phyloP scores from a whole-genome alignment of 37 sponge, comb jelly and placozoan genomes.

The Beroe forskalii region DNA sequence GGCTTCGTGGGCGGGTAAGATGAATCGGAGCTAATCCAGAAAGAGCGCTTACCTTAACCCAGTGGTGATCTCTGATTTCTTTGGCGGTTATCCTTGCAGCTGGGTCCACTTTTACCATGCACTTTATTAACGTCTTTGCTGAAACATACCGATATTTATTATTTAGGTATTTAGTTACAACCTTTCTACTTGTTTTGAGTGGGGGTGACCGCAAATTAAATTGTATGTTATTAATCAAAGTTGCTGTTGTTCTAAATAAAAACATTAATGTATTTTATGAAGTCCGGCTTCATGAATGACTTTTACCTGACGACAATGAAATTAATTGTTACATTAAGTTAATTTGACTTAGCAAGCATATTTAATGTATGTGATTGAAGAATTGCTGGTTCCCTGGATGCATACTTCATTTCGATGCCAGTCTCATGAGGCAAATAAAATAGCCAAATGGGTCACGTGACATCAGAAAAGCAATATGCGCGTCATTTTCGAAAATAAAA shows the following conservation, averaged over 20 bases:
- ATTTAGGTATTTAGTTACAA: too few species aligned
- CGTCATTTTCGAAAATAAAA: background rate
- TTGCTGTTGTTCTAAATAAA: background rate
- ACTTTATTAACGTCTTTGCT: conserved; percentile 80
- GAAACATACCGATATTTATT: background rate
- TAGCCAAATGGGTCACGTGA: background rate
- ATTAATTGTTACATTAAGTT: background rate
- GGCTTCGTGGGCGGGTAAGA: too few species aligned
- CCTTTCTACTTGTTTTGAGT: too few species aligned
- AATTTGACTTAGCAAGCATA: background rate
- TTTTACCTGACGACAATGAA: too few species aligned
- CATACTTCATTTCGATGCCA: background rate
- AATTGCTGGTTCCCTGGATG: background rate
- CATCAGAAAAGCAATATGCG: background rate
- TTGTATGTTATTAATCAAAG: background rate
- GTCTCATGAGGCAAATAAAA: background rate
- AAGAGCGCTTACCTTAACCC: conserved; percentile 91
- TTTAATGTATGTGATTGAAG: background rate
- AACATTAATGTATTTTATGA: too few species aligned
- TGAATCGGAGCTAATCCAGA: too few species aligned
- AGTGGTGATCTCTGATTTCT: conserved; percentile 80
- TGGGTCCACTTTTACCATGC: conserved; percentile 85
- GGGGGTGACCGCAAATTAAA: too few species aligned
- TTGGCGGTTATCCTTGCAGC: conserved; percentile 76
- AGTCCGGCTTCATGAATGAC: too few species aligned